Conservation (phyloP, 2,113 vertebrate species). For the Chascanopsetta lugubris region DNA sequence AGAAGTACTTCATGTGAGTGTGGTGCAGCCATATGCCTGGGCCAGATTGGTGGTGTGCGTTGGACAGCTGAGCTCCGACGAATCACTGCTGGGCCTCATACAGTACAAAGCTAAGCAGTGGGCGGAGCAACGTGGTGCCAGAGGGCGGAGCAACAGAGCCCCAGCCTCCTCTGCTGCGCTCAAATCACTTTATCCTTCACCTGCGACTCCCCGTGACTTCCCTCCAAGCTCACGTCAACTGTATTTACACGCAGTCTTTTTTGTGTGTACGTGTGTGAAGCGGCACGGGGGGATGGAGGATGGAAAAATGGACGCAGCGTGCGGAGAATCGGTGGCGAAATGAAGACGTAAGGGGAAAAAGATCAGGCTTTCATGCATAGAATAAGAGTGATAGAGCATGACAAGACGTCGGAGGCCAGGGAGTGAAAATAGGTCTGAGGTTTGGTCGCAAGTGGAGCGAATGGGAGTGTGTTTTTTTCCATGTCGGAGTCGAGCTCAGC, state of each 20-base stretch:
- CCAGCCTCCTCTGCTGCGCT: constrained; percentile 57
- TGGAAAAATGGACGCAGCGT: constrained; percentile 50
- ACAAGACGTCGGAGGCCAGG: constrained; percentile 50
- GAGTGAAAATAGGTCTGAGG: constrained; percentile 65
- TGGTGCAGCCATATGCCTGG: constrained; percentile 70
- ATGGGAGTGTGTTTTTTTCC: constrained; percentile 48
- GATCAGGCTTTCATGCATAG: constrained; percentile 55
- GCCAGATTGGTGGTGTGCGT: constrained; percentile 73
- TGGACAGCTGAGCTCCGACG: constrained; percentile 75
- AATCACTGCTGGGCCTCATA: constrained; percentile 69
- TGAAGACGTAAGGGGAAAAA: constrained; percentile 49
- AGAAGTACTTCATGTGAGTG: constrained; percentile 67
- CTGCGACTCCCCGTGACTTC: constrained; percentile 21
- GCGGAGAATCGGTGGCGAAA: constrained; percentile 30
- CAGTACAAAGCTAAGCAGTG: constrained; percentile 69
- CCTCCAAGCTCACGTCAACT: constrained; percentile 14
- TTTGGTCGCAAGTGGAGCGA: constrained; percentile 44
- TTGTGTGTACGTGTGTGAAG: background rate
- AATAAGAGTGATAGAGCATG: constrained; percentile 63
- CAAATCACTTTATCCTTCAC: too few species aligned
- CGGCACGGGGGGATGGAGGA: constrained; percentile 8
- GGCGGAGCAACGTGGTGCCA: too few species aligned
- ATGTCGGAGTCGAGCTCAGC: constrained; percentile 35
- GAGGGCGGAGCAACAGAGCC: too few species aligned
- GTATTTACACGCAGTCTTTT: constrained; percentile 4